These are phyloP conservation scores for Apeltes quadracus DNA, from an alignment of 2,113 vertebrate species.

Conservation along the genomic window DNA sequence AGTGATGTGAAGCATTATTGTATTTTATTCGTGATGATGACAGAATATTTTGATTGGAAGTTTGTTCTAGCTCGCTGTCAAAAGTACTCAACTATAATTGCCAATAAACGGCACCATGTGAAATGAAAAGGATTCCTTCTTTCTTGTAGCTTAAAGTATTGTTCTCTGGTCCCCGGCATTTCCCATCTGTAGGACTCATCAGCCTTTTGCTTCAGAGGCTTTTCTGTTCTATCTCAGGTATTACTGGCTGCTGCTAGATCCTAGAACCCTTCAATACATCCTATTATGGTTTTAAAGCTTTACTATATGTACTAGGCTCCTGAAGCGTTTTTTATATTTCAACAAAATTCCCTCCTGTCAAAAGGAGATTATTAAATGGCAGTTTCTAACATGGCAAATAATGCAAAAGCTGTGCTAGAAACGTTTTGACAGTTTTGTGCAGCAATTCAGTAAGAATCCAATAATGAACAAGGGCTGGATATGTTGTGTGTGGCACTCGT, in stretches of 20 bases:
- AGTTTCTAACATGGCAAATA: conserved; percentile 13
- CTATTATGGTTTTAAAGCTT: conserved; percentile 17
- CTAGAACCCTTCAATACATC: conserved; percentile 13
- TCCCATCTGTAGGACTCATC: conserved; percentile 46
- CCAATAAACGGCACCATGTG: conserved; percentile 66
- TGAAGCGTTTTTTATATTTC: neutral
- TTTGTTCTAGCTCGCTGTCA: conserved; percentile 36
- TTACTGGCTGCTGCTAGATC: conserved; percentile 25
- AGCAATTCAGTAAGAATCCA: conserved; percentile 18
- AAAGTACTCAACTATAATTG: conserved; percentile 74
- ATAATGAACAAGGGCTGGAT: conserved; percentile 6
- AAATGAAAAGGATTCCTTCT: conserved; percentile 58
- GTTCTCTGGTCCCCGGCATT: conserved; percentile 39
- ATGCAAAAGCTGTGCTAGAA: neutral
- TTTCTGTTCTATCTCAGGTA: conserved; percentile 48
- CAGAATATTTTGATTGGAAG: too few species aligned
- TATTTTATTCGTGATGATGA: too few species aligned
- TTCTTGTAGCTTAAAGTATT: conserved; percentile 41
- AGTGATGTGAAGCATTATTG: too few species aligned
- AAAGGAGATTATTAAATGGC: conserved; percentile 18
- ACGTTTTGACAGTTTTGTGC: conserved; percentile 27
- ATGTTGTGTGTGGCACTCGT: conserved; percentile 11
- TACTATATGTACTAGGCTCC: neutral
- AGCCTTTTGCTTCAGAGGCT: conserved; percentile 26
- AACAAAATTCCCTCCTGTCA: conserved; percentile 5